A percentile compares a stretch with the other conserved stretches of the same genome.
Conservation (phyloP, 2,888 invertebrate species). For the Atethmia centrago region DNA sequence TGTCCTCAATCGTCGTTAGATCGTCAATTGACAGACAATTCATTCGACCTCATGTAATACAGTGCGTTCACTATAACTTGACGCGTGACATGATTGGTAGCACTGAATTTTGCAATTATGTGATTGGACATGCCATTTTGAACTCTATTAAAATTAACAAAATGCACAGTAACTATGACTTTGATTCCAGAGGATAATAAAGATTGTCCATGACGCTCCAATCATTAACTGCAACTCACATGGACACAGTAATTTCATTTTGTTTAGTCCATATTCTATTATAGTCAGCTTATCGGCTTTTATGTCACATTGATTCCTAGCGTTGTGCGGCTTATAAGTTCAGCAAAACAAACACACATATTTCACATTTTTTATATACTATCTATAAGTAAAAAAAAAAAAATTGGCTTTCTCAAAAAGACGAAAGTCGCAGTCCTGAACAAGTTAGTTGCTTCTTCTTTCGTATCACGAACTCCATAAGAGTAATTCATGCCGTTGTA, state of each 20-base stretch:
- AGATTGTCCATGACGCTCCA: not conserved
- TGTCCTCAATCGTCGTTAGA: too few species aligned
- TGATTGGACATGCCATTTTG: too few species aligned
- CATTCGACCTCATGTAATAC: not conserved
- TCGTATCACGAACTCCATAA: not conserved
- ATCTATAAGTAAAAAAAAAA: not conserved
- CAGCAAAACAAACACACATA: constrained; percentile 16
- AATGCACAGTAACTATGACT: too few species aligned
- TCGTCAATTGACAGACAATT: constrained; percentile 4
- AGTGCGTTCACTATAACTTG: too few species aligned
- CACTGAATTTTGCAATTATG: too few species aligned
- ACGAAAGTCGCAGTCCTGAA: not conserved
- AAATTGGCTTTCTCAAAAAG: not conserved
- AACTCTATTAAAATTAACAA: too few species aligned
- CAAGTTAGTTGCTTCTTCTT: not conserved
- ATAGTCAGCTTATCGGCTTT: not conserved
- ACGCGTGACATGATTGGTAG: too few species aligned
- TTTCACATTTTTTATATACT: constrained; percentile 9
- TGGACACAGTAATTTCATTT: not conserved
- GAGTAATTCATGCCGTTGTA: not conserved
- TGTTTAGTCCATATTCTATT: not conserved
- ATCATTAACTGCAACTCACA: not conserved
- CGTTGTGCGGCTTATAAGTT: not conserved
- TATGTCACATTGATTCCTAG: not conserved
- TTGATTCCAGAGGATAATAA: not conserved